Percentiles rank a stretch among this genome's conserved stretches.
Conservation (phyloP, 1,140 invertebrate species). For the Thrips palmi region DNA sequence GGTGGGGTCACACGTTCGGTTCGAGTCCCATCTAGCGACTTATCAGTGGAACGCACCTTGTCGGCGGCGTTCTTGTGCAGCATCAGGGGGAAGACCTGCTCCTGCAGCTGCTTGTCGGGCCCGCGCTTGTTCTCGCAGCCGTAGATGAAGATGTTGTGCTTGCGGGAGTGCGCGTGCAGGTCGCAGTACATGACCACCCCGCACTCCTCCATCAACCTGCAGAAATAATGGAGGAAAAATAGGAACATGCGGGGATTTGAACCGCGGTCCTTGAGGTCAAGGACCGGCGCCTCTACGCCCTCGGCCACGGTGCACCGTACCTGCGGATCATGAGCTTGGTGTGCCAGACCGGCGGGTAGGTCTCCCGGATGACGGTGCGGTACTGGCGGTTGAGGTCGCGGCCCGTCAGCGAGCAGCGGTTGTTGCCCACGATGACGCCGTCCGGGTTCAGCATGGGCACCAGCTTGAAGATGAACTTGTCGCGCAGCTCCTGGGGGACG, state of each 20-base stretch:
- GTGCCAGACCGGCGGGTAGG: conserved; percentile 86
- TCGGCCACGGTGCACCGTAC: too few relatives aligned
- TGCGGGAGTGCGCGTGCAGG: conserved; percentile 85
- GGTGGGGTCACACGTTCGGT: too few relatives aligned
- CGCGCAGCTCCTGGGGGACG: conserved; percentile 47
- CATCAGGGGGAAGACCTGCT: conserved; percentile 85
- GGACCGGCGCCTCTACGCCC: too few relatives aligned
- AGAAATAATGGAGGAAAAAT: conserved; percentile 12
- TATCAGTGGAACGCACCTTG: too few relatives aligned
- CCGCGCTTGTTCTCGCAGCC: conserved; percentile 74
- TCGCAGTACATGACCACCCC: conserved; percentile 88
- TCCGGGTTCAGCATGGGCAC: conserved; percentile 91
- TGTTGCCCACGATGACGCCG: conserved; percentile 87
- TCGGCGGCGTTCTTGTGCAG: conserved; percentile 80
- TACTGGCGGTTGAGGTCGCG: conserved; percentile 79
- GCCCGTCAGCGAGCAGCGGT: conserved; percentile 71
- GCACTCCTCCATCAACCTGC: conserved; percentile 71
- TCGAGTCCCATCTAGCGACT: too few relatives aligned
- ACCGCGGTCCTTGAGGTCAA: too few relatives aligned
- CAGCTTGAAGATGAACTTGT: conserved; percentile 89
- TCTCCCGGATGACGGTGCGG: conserved; percentile 69
- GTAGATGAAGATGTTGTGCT: conserved; percentile 90
- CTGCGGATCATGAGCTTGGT: conserved; percentile 72
- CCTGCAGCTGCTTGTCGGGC: conserved; percentile 54
- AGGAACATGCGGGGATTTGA: too few relatives aligned